Evolutionary conservation across 2,797 vertebrate genomes (phyloP), one percentile per base, ranked within the genome.

Genomic region (Phataginus tetradactyla): DNA sequence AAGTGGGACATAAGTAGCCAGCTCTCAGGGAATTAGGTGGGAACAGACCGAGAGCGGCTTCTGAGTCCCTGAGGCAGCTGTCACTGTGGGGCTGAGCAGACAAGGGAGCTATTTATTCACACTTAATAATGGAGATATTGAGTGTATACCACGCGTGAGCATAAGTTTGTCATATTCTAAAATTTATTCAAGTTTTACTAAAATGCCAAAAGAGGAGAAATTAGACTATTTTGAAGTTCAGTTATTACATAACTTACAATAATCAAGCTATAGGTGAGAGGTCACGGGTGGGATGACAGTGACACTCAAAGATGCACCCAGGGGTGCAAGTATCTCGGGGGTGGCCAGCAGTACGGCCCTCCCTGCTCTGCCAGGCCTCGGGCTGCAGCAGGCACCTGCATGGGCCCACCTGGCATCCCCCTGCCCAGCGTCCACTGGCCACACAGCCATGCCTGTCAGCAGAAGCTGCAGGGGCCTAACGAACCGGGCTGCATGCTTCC

Each of bases 381-480:
- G 89, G 66, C 66, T 8, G 39, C 29, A 6, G 13, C 15, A 4
- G 9, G 29, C 57, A 21, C 14, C 5, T 8, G 21, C 51, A 39
- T 0, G 25, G 6, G 45, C 7, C 32, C 5, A 1, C 79, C 23
- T 3, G 32, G 45, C 4, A 0, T 4, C 57, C 32, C 15, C 71
- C 27, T 2, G 6, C 49, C 49, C 49, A 1, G 17, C 8, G 80
- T 9, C 11, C 34, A 5, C n/a, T 0, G 9, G 90, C 37, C 34
- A 4, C 3, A 0, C 4, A 1, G 37, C 49, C 55, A 10, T 0
- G 2, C 15, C 0, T 1, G 3, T 2, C 39, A 12, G 49, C 23
- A 13, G 37, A 23, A 12, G n/a, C 59, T 7, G 64, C 1, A 14
- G 57, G 39, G 10, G 51, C 63, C 18, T 5, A 8, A 2, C 5